phyloP scores from a whole-genome alignment of 2,888 invertebrate genomes.

The Habroteleia sp. region DNA sequence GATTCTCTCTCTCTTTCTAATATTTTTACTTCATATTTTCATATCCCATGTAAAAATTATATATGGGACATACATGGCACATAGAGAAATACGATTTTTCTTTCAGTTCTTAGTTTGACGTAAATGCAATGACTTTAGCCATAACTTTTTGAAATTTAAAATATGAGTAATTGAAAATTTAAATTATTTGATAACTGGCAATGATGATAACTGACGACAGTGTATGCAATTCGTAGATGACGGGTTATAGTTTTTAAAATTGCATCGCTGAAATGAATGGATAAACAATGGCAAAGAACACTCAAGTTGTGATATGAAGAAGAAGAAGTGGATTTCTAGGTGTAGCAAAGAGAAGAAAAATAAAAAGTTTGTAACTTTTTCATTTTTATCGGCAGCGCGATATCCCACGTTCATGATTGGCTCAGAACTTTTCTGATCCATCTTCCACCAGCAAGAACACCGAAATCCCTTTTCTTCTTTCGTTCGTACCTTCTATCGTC shows the following conservation, averaged over 20 bases:
- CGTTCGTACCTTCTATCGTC: conserved; percentile 26
- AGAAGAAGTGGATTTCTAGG: conserved; percentile 62
- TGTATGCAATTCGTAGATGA: conserved; percentile 1
- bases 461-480: conserved; percentile 41
- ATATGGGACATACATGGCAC: too few relatives aligned
- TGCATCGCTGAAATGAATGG: conserved; percentile 13
- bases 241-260: conserved; percentile 5
- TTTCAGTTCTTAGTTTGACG: too few relatives aligned
- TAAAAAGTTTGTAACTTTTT: conserved; percentile 76
- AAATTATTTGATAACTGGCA: too few relatives aligned
- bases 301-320: conserved; percentile 51
- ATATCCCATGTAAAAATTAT: too few relatives aligned
- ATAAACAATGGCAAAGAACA: conserved; percentile 21
- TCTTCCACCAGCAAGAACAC: conserved; percentile 67
- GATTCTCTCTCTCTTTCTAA: too few relatives aligned
- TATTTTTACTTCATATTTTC: too few relatives aligned
- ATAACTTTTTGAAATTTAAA: too few relatives aligned
- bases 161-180: too few relatives aligned
- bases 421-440: conserved; percentile 78
- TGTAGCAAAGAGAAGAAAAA: conserved; percentile 42
- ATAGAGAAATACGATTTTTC: too few relatives aligned
- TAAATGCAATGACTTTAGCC: too few relatives aligned
- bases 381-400: conserved; percentile 79
- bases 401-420: conserved; percentile 75
- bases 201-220: too few relatives aligned